Base-by-base conservation (phyloP, 2,888 invertebrate genomes). In the Dorcus parallelipipedus region DNA sequence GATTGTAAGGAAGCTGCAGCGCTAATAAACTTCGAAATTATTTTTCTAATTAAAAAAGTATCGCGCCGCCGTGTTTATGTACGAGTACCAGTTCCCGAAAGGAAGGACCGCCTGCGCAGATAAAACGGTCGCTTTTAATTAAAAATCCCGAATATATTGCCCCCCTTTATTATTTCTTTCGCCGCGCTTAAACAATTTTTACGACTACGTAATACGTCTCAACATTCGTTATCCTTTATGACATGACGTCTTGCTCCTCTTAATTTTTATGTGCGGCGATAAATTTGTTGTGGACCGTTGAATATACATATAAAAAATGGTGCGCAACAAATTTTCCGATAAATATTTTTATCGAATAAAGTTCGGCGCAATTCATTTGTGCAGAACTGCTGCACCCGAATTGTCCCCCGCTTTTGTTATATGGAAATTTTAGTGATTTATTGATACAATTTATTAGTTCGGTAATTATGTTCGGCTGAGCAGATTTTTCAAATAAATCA, bases 71-170 rank as follows among this genome's bases (percentile, higher is more conserved):
- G 39, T 51, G 51, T 51, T 51, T 51, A 39, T 23, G 14, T 14
- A 14, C 14, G 1, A 14, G 51, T 10, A 39, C 17, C 38, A 40
- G 40, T 38, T 17, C 17, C 39, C 26, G 26, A 10, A 10, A 49
- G 49, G 26, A 26, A 26, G 10, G 23, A 49, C 20, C 20, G 10
- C 50, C 7, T 10, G 50, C 33, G 39, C 39, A 43, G 53, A 52
- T 43, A 45, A 45, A 23, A 45, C 53, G 53, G 26, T 26, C 53
- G 43, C 23, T 53, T 43, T 55, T 55, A 55, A 55, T 55, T 55
- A 55, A 55, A 55, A 55, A 55, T 55, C 48, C 49, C 38, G 41
- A 41, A 55, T 55, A 49, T 55, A 55, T 55, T 38, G 54, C 14
- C 54, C 48, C 48, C 54, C 40, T 49, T 48, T 55, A 55, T 55